Percentiles rank a stretch among this genome's conserved stretches.
phyloP scores from a whole-genome alignment of 2,797 vertebrate genomes.

The Bovichtus diacanthus region DNA sequence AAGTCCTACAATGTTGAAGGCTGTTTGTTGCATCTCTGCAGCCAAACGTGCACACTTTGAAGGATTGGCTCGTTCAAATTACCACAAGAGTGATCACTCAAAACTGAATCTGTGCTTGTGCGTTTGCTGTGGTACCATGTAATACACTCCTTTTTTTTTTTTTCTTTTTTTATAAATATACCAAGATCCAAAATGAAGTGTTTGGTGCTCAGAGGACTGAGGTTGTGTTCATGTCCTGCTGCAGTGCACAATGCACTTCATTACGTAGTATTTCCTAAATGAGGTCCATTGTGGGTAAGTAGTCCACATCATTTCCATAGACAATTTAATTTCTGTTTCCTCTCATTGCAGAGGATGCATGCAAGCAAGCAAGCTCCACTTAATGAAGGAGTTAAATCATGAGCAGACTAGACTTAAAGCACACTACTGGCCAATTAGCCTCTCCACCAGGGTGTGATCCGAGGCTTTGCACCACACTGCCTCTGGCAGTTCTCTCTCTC shows the following conservation, averaged over 20 bases:
- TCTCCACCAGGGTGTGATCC: slow-evolving; percentile 49
- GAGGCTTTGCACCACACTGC: slow-evolving; percentile 46
- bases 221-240: slow-evolving; percentile 1
- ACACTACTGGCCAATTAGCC: slow-evolving; percentile 63
- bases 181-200: slow-evolving; percentile 1
- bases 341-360: slow-evolving; percentile 27
- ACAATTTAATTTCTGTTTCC: slow-evolving; percentile 26
- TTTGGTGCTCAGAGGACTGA: slow-evolving; percentile 1
- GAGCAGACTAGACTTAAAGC: slow-evolving; percentile 42
- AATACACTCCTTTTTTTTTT: neutral
- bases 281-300: slow-evolving; percentile 34
- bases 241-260: slow-evolving; percentile 4
- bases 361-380: slow-evolving; percentile 23
- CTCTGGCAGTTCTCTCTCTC: slow-evolving; percentile 51
- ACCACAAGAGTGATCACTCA: slow-evolving; percentile 25
- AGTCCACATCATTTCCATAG: slow-evolving; percentile 30
- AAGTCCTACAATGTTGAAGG: slow-evolving; percentile 41
- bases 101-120: slow-evolving; percentile 11
- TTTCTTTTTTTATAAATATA: too few relatives aligned
- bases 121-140: neutral
- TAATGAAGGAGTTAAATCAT: slow-evolving; percentile 60
- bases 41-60: slow-evolving; percentile 33
- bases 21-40: slow-evolving; percentile 39
- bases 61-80: slow-evolving; percentile 35
- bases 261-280: slow-evolving; percentile 31